A percentile compares a stretch with the other conserved stretches of the same genome.
Evolutionary conservation across 2,888 invertebrate species (phyloP).

Genomic region (Drosophila nr. fundita): DNA sequence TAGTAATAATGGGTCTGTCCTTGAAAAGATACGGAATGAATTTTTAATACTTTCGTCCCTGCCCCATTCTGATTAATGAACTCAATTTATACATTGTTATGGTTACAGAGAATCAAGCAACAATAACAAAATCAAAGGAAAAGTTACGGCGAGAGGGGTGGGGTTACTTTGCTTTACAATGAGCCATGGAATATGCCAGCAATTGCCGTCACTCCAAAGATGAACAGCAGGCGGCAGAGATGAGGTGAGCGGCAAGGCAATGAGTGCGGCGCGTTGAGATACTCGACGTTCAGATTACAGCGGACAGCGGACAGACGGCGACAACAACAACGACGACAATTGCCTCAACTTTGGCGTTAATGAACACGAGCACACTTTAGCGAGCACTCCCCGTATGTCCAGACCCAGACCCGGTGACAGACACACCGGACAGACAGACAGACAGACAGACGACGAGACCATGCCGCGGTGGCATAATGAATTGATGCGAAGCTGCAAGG

Average conservation of each 20-base stretch:
- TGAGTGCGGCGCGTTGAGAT: conserved; percentile 12
- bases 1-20: neutral
- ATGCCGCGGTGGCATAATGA: conserved; percentile 57
- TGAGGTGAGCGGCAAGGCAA: neutral
- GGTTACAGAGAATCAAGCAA: conserved; percentile 21
- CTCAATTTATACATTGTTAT: neutral
- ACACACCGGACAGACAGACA: conserved; percentile 27
- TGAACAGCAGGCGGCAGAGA: neutral
- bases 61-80: neutral
- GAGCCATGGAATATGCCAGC: conserved; percentile 66
- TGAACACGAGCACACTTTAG: conserved; percentile 80
- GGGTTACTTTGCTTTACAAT: conserved; percentile 49
- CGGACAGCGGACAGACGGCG: conserved; percentile 51
- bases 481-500: conserved; percentile 55
- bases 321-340: conserved; percentile 62
- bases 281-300: conserved; percentile 70
- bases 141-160: conserved; percentile 6
- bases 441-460: conserved; percentile 13
- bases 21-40: neutral
- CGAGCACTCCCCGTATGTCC: conserved; percentile 60
- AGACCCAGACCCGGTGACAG: conserved; percentile 34
- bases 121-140: conserved; percentile 27
- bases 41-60: neutral
- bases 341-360: conserved; percentile 81
- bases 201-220: conserved; percentile 51